Evolutionary conservation across 92 coral and sea anemone species (phyloP).

Genomic region (Porites rus): DNA sequence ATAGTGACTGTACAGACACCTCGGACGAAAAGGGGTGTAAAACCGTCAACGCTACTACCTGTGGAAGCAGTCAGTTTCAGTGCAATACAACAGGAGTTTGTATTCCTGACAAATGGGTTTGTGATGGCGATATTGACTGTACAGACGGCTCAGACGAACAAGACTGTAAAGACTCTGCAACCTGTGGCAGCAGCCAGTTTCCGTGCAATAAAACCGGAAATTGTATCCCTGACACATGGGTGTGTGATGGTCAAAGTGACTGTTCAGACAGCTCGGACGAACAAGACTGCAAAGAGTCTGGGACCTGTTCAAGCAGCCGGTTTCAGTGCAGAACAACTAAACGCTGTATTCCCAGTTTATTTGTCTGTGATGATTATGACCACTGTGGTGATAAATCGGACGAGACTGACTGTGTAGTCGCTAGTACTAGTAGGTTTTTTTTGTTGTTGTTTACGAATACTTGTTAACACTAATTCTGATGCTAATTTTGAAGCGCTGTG

Average conservation of each 20-base stretch:
- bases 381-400: background rate
- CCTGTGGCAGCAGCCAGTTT: background rate
- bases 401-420: constrained; percentile 2
- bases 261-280: too few relatives aligned
- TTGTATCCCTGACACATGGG: background rate
- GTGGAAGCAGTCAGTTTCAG: constrained; percentile 5
- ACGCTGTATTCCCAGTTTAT: background rate
- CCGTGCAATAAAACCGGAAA: background rate
- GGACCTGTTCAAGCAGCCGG: background rate
- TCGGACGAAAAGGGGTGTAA: constrained; percentile 55
- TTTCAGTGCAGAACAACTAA: background rate
- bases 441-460: too few relatives aligned
- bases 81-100: constrained; percentile 22
- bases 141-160: constrained; percentile 53
- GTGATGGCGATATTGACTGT: constrained; percentile 61
- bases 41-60: background rate
- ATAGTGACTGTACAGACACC: constrained; percentile 40
- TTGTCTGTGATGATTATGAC: background rate
- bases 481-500: too few relatives aligned
- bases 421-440: constrained; percentile 67
- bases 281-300: background rate
- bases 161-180: background rate
- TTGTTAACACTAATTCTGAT: too few relatives aligned
- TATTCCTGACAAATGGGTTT: constrained; percentile 38
- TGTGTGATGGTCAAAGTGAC: too few relatives aligned